Evolutionary conservation across 2,797 vertebrate genomes (phyloP), one percentile per base, ranked within the genome.

Genomic region (Rhynchotus rufescens): DNA sequence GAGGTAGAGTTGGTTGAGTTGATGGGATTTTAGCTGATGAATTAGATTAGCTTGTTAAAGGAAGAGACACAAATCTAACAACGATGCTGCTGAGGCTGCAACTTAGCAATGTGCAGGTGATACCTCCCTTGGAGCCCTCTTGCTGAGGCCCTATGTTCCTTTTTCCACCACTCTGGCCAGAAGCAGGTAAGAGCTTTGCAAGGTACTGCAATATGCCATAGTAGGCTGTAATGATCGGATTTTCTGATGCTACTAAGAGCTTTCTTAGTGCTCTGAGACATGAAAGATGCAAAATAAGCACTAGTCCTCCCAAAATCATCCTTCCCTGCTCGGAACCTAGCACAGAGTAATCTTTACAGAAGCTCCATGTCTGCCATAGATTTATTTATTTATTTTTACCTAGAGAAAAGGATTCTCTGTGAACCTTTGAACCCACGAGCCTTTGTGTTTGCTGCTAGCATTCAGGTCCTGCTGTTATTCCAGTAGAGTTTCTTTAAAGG

Each of bases 11-110:
- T 76, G 85, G 67, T 93, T 57, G 66, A 67, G 60, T 74, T 81
- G 80, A 80, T 74, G 91, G 80, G 80, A 80, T 92, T 94, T 91
- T 38, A 77, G 75, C 51, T 69, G n/a, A 59, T 68, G 66, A 52
- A 20, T 88, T 91, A 65, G 65, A 81, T 89, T 74, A 82, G 89
- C 49, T 93, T 0, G 0, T 93, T 92, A 57, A 77, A 84, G 56
- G n/a, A 89, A 42, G 71, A 59, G 45, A 54, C 16, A 40, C 47
- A 21, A 83, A 69, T 45, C 56, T 34, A 57, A 10, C 4, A 0
- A 17, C 23, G 32, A 64, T 49, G n/a, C 10, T 1, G 2, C 42
- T 69, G 67, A 12, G 42, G 45, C 88, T 66, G 84, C 38, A 45
- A 84, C 10, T 12, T 56, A n/a, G 52, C 62, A 38, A n/a, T 6